These are phyloP conservation scores for Dromius quadrimaculatus DNA, from an alignment of 2,888 invertebrate species.

Conservation along the genomic window DNA sequence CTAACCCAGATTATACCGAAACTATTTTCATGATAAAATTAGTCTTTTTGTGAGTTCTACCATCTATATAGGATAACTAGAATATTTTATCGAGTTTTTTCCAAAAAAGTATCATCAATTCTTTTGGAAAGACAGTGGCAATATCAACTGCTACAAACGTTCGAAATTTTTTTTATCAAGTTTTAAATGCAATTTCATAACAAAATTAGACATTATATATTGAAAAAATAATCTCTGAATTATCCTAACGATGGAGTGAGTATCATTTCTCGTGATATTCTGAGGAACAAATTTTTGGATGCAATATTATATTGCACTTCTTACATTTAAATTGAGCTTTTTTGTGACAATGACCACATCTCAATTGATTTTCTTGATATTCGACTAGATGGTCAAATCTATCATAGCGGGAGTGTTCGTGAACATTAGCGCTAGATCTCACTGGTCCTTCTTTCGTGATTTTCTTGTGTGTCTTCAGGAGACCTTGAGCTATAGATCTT, in stretches of 20 bases:
- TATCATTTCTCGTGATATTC: background rate
- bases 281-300: background rate
- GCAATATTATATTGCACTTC: background rate
- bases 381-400: constrained; percentile 48
- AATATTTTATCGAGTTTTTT: background rate
- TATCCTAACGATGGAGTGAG: background rate
- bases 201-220: too few relatives aligned
- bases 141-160: background rate
- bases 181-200: too few relatives aligned
- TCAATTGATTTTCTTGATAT: constrained; percentile 49
- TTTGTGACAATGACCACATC: background rate
- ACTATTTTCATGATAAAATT: background rate
- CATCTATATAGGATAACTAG: background rate
- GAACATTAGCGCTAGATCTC: constrained; percentile 36
- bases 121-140: background rate
- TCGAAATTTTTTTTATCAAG: too few relatives aligned
- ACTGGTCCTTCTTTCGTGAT: constrained; percentile 24
- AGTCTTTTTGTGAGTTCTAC: background rate
- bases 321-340: background rate
- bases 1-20: background rate
- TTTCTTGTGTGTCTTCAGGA: constrained; percentile 22
- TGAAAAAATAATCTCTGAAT: too few relatives aligned
- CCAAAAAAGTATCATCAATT: background rate
- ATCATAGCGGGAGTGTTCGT: constrained; percentile 48
- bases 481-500: constrained; percentile 4